A percentile compares a stretch with the other conserved stretches of the same genome.
phyloP scores from a whole-genome alignment of 2,888 invertebrate species.

The Oxyteleia sp. region DNA sequence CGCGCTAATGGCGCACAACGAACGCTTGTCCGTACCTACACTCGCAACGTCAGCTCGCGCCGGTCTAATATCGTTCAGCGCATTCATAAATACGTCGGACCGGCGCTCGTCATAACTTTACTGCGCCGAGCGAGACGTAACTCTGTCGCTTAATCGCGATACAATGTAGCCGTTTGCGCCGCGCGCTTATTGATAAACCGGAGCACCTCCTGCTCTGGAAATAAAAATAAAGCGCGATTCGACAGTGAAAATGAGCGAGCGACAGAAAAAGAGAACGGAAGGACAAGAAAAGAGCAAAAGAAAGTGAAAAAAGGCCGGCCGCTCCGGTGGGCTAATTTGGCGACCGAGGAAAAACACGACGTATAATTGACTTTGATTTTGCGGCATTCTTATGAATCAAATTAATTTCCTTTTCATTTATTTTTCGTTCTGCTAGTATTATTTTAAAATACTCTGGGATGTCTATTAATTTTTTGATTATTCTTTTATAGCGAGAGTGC shows the following conservation, averaged over 20 bases:
- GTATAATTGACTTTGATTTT: constrained; percentile 63
- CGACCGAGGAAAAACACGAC: constrained; percentile 46
- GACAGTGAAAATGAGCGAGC: constrained; percentile 21
- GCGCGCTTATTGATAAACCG: constrained; percentile 81
- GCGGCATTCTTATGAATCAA: constrained; percentile 14
- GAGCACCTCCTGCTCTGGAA: no score
- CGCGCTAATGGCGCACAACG: constrained; percentile 82
- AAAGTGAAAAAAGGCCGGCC: constrained; percentile 23
- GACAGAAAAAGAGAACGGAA: constrained; percentile 12
- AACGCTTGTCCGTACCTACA: constrained; percentile 81
- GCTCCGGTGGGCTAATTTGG: constrained; percentile 46
- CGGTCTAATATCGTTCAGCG: constrained; percentile 82
- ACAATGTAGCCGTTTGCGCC: constrained; percentile 79
- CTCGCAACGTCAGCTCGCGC: constrained; percentile 81
- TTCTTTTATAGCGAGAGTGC: no score
- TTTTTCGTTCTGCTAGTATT: constrained; percentile 33
- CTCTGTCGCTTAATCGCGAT: constrained; percentile 82
- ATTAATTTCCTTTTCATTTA: constrained; percentile 42
- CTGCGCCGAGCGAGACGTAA: constrained; percentile 73
- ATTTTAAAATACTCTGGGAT: constrained; percentile 27
- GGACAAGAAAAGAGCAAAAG: not conserved
- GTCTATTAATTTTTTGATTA: constrained; percentile 11
- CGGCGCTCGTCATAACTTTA: constrained; percentile 80
- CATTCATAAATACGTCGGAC: constrained; percentile 84
- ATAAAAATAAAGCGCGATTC: constrained; percentile 36